Conservation (phyloP, 2,797 vertebrate species). For the Ciconia nigra region DNA sequence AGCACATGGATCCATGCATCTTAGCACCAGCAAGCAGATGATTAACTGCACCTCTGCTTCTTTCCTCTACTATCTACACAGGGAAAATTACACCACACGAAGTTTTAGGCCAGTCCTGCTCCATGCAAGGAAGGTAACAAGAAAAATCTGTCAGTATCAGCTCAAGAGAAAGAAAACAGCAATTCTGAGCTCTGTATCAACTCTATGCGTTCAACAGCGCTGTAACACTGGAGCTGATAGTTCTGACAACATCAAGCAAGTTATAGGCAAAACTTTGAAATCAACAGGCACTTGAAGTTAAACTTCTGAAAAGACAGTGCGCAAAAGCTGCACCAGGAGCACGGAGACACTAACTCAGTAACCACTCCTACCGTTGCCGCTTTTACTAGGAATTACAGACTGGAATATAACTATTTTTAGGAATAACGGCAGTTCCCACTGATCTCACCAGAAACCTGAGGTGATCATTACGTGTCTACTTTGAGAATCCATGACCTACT, state of each 20-base stretch:
- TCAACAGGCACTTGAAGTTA: not conserved
- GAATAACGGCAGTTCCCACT: not conserved
- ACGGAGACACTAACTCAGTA: not conserved
- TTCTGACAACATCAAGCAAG: not conserved
- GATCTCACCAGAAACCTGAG: not conserved
- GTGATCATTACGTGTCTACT: not conserved
- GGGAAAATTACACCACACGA: not conserved
- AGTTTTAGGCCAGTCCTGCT: not conserved
- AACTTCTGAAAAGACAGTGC: not conserved
- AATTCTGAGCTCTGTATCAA: not conserved
- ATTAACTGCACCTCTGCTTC: not conserved
- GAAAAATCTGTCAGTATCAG: not conserved
- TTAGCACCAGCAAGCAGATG: not conserved
- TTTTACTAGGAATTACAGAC: not conserved
- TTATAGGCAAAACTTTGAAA: not conserved
- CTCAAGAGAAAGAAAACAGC: not conserved
- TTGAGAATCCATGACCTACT: not conserved
- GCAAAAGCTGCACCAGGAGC: not conserved
- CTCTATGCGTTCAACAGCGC: too few species aligned
- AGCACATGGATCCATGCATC: accelerated
- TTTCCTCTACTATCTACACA: not conserved
- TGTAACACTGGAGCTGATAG: not conserved
- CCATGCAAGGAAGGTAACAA: not conserved
- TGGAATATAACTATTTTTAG: not conserved
- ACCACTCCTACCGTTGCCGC: not conserved